Base-by-base conservation (phyloP, 2,113 vertebrate genomes). In the Sarotherodon lohbergeri region DNA sequence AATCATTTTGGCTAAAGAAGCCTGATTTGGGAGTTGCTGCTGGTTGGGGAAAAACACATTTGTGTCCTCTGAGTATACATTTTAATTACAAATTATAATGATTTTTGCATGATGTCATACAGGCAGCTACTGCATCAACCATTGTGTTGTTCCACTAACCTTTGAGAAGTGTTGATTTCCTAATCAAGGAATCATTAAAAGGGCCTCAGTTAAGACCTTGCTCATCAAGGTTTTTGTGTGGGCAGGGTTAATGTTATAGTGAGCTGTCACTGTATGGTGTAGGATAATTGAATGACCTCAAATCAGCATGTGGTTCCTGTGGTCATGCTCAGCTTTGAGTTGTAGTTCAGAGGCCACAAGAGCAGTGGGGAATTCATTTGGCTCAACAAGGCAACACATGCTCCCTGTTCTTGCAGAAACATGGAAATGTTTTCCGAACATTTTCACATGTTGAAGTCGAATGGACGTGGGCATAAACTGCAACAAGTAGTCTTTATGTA, bases 401-500 rank as follows among this genome's bases (percentile, higher is more conserved):
- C 59, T 84, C 55, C 81, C 50, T 85, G n/a, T 59, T 83, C 48
- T 88, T 88, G 36, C 80, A 91, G 88, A 86, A 91, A 90, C 84
- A 90, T 24, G 32, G 66, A 34, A 83, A 86, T 88, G 86, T 92
- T 91, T 88, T 89, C 17, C 86, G 84, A 84, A 39, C 76, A 5
- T 41, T 54, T 90, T 86, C 22, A 73, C 24, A 57, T 86, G 85
- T 90, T 90, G 81, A 79, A 80, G 87, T 84, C 87, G 16, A 87
- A 91, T 48, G 73, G 83, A 94, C 54, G 57, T 34, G 76, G 68
- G 81, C 59, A 86, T 78, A 91, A 85, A 79, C 80, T 85, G 80
- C 57, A 91, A 91, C 89, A 91, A 93, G 90, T 88, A 41, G 82
- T 81, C 87, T 89, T 84, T 91, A 86, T 95, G 92, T 93, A 93